Evolutionary conservation across 2,113 vertebrate genomes (phyloP).

Genomic region (Aythya baeri): DNA sequence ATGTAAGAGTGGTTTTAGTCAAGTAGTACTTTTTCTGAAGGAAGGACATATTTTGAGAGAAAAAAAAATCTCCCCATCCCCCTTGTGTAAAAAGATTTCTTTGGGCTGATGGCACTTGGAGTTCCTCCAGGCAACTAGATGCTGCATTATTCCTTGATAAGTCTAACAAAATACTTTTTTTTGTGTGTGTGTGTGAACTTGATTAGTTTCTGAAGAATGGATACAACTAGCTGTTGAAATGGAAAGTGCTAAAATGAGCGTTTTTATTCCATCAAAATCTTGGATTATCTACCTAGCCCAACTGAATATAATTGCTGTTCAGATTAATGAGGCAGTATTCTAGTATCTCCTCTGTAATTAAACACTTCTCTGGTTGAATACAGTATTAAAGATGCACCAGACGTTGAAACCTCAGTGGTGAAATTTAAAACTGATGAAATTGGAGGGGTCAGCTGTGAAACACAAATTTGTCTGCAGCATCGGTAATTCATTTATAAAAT

Average conservation of each 20-base stretch:
- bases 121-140: neutral
- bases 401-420: conserved; percentile 41
- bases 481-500: neutral
- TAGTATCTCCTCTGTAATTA: conserved; percentile 63
- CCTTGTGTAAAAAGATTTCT: neutral
- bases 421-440: conserved; percentile 71
- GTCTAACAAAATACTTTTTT: neutral
- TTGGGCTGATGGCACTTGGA: neutral
- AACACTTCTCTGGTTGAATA: conserved; percentile 37
- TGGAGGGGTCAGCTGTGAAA: conserved; percentile 36
- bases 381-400: conserved; percentile 63
- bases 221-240: conserved; percentile 25
- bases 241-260: conserved; percentile 19
- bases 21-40: neutral
- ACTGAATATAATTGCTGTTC: conserved; percentile 50
- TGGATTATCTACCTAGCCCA: conserved; percentile 46
- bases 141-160: neutral
- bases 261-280: conserved; percentile 50
- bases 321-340: conserved; percentile 73
- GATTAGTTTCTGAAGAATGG: conserved; percentile 22
- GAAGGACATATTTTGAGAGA: neutral
- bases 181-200: neutral
- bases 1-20: neutral
- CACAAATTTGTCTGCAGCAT: neutral
- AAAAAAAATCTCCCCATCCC: neutral